Evolutionary conservation across 2,797 vertebrate genomes (phyloP), one percentile per base, ranked within the genome.

Genomic region (Microhierax caerulescens): DNA sequence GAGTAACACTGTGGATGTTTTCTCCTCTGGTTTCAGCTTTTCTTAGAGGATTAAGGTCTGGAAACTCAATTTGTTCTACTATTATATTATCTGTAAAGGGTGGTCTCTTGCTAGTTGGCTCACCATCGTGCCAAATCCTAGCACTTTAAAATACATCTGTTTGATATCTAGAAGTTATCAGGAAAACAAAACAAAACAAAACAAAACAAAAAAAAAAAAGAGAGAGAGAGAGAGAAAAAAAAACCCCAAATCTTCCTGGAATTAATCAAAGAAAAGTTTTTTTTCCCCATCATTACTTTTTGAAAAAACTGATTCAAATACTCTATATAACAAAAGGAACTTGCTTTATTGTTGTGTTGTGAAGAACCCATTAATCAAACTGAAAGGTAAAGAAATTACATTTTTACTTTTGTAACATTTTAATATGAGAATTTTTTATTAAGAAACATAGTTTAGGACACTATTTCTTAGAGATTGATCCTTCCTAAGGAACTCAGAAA

Each of bases 311-410:
- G 1, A 86, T 59, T 94, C 65, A 91, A 95, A 90, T 79, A 65
- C 12, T 74, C 13, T 77, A 11, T 45, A 79, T 75, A 92, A 92
- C 61, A 94, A 95, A 90, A 94, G 39, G 54, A 96, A 93, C 77
- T 77, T 93, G 28, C 86, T 93, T 95, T 96, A 77, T 88, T 96
- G 81, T 81, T 90, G 20, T 60, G 60, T 57, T 91, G 34, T 92
- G 76, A 95, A 93, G 85, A 97, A 95, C 90, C 86, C 86, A 96
- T 96, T 97, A 88, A 96, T 97, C 96, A 97, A 96, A 95, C 57
- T 93, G 96, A 97, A 96, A 96, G 96, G 95, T 88, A 97, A 96
- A 91, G 91, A 97, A 97, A 97, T 96, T 97, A 93, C 81, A 95
- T 95, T 96, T 96, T 96, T 95, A 92, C 73, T 95, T 96, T 45